A percentile compares a stretch with the other conserved stretches of the same genome.
Conservation (phyloP, 2,888 invertebrate genomes). For the Pomacea canaliculata region DNA sequence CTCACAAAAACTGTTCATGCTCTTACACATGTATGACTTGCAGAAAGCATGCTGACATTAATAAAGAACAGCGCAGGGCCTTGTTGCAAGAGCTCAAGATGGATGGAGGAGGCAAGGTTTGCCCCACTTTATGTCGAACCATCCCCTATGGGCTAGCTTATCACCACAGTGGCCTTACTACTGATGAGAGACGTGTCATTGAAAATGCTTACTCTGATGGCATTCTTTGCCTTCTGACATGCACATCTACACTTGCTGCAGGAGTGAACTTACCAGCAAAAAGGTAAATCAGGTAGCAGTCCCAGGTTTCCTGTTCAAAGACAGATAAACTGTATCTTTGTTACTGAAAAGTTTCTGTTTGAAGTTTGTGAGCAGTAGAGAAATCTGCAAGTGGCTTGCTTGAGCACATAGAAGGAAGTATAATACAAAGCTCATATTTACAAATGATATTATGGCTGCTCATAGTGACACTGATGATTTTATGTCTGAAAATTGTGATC, state of each 20-base stretch:
- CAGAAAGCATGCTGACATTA: conserved; percentile 75
- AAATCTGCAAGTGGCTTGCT: too few species aligned
- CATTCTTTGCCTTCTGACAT: conserved; percentile 88
- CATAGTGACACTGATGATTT: too few species aligned
- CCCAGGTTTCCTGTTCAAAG: too few species aligned
- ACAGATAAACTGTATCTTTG: too few species aligned
- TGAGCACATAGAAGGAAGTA: too few species aligned
- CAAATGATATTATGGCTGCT: too few species aligned
- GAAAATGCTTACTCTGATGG: conserved; percentile 85
- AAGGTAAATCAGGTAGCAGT: conserved; percentile 69
- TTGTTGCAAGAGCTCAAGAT: conserved; percentile 75
- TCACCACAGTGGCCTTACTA: conserved; percentile 88
- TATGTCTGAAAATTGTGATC: too few species aligned
- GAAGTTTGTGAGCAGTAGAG: too few species aligned
- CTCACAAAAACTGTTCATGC: too few species aligned
- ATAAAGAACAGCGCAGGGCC: conserved; percentile 73
- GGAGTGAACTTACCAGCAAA: conserved; percentile 96
- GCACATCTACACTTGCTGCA: conserved; percentile 97
- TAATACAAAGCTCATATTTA: too few species aligned
- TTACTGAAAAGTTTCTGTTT: too few species aligned
- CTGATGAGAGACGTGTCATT: conserved; percentile 85
- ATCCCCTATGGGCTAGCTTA: conserved; percentile 88
- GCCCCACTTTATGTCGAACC: conserved; percentile 77
- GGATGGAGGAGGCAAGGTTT: conserved; percentile 79
- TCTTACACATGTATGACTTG: neutral